Evolutionary conservation across 2,797 vertebrate genomes (phyloP).

Genomic region (Triplophysa yarkandensis): DNA sequence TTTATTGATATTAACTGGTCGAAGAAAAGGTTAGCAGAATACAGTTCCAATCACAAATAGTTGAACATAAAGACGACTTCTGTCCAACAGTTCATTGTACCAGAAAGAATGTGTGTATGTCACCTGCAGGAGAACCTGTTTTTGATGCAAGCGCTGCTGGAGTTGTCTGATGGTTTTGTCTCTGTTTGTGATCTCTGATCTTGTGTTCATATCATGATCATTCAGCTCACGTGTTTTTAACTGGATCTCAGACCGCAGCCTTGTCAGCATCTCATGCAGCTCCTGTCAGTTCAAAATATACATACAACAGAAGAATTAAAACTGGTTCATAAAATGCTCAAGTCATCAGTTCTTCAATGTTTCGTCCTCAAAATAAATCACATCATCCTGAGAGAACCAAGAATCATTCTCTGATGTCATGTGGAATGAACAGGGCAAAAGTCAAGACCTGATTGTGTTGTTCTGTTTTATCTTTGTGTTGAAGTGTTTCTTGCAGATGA

Average conservation of each 20-base stretch:
- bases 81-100: not conserved
- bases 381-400: no score
- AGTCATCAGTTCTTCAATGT: no score
- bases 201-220: constrained; percentile 77
- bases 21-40: no score
- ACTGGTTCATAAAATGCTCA: not conserved
- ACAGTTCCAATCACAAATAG: no score
- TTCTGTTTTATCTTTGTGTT: constrained; percentile 85
- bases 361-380: no score
- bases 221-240: constrained; percentile 79
- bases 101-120: not conserved
- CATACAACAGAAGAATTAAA: not conserved
- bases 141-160: constrained; percentile 47
- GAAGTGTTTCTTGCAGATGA: constrained; percentile 78
- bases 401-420: not conserved
- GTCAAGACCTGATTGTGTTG: constrained; percentile 87
- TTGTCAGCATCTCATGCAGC: constrained; percentile 80
- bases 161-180: constrained; percentile 78
- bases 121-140: constrained; percentile 19
- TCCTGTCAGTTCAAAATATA: constrained; percentile 73
- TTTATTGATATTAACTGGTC: no score
- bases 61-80: not conserved
- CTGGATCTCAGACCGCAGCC: constrained; percentile 82
- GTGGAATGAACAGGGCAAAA: no score
- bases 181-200: constrained; percentile 69